A percentile compares a stretch with the other conserved stretches of the same genome.
Conservation (phyloP, 2,113 vertebrate species). For the Coptodon bakossiorum region DNA sequence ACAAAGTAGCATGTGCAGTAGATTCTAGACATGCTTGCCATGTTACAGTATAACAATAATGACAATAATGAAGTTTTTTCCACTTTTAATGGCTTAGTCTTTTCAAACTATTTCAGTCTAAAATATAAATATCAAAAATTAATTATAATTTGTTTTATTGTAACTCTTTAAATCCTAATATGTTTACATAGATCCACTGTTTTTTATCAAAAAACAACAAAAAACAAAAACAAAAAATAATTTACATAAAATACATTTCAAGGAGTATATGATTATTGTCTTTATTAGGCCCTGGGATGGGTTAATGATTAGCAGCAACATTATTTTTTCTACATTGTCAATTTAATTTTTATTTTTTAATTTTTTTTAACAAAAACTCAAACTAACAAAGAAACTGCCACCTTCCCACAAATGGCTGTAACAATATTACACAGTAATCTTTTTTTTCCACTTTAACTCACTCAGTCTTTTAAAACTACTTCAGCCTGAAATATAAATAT, state of each 20-base stretch:
- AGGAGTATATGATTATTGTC: neutral
- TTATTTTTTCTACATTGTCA: neutral
- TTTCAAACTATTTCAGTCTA: neutral
- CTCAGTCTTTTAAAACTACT: neutral
- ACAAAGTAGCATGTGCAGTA: neutral
- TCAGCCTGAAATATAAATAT: neutral
- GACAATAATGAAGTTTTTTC: neutral
- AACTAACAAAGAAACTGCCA: neutral
- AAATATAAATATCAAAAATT: neutral
- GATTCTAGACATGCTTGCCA: neutral
- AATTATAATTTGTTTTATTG: neutral
- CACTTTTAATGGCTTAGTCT: accelerated
- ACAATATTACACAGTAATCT: neutral
- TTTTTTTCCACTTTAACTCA: neutral
- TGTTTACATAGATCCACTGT: no score
- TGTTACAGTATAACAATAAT: neutral
- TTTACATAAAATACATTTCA: no score
- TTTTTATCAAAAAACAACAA: no score
- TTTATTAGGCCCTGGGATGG: neutral
- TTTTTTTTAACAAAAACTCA: neutral
- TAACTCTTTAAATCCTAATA: no score
- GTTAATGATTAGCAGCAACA: neutral
- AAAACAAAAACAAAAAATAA: no score
- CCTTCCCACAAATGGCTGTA: neutral
- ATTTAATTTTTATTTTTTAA: neutral